These are phyloP conservation scores for Hycleus cichorii DNA, from an alignment of 1,140 invertebrate species.

Conservation along the genomic window DNA sequence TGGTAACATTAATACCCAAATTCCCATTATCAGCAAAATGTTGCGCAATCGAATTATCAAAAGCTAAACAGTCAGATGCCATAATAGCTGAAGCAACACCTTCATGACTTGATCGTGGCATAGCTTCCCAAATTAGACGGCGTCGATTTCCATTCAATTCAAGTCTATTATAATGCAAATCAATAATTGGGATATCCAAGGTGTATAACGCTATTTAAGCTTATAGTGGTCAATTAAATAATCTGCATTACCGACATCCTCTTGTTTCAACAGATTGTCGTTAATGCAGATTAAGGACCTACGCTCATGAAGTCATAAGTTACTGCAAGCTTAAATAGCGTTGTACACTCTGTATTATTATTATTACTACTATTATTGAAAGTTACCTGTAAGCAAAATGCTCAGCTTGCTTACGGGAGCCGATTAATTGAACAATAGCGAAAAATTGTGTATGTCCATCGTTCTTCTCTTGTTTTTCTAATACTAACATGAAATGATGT, in stretches of 20 bases:
- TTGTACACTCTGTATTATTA: too few relatives aligned
- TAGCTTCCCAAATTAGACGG: conserved; percentile 97
- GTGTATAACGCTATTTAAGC: too few relatives aligned
- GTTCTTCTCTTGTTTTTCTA: conserved; percentile 98
- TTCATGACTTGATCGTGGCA: conserved; percentile 96
- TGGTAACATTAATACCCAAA: conserved; percentile 98
- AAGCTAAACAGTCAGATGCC: conserved; percentile 97
- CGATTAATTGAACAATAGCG: conserved; percentile 98
- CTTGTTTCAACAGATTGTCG: too few relatives aligned
- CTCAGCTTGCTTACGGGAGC: conserved; percentile 97
- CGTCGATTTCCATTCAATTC: conserved; percentile 93
- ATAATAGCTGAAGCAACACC: conserved; percentile 97
- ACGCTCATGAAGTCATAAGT: too few relatives aligned
- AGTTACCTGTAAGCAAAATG: conserved; percentile 92
- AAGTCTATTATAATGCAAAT: conserved; percentile 49
- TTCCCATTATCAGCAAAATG: conserved; percentile 99
- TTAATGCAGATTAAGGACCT: too few relatives aligned
- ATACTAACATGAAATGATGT: conserved; percentile 97
- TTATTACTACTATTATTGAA: too few relatives aligned
- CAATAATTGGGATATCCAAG: too few relatives aligned
- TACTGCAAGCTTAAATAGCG: too few relatives aligned
- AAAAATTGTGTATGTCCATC: conserved; percentile 99
- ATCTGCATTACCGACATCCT: too few relatives aligned
- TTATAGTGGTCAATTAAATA: too few relatives aligned
- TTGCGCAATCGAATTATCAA: conserved; percentile 97